A percentile compares a stretch with the other conserved stretches of the same genome.
Conservation (phyloP, 2,888 invertebrate genomes). For the Agapostemon virescens region DNA sequence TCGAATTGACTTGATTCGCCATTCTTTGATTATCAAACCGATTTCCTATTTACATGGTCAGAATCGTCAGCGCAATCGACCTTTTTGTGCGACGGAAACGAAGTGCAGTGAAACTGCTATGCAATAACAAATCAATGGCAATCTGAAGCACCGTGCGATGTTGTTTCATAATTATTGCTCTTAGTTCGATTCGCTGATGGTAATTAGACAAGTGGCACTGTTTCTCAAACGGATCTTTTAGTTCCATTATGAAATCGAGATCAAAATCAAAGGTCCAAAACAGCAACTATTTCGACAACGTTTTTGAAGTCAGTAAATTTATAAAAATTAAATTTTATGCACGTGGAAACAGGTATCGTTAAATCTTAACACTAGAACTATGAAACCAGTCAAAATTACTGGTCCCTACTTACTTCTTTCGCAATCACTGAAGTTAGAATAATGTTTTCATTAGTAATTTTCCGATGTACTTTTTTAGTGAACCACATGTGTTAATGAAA, state of each 20-base stretch:
- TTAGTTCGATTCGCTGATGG: constrained; percentile 12
- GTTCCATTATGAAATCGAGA: constrained; percentile 1
- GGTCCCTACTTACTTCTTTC: no score
- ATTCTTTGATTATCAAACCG: background rate
- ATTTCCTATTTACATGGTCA: background rate
- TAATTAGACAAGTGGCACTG: constrained; percentile 48
- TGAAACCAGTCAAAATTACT: no score
- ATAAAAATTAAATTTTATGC: no score
- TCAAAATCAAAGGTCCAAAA: constrained; percentile 27
- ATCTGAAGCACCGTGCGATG: background rate
- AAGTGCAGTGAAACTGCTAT: background rate
- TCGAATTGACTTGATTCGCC: constrained; percentile 29
- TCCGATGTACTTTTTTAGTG: no score
- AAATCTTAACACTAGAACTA: no score
- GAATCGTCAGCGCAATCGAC: background rate
- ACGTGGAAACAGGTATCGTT: no score
- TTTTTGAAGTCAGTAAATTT: no score
- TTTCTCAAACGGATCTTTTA: constrained; percentile 28
- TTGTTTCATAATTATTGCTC: background rate
- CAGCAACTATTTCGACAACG: no score
- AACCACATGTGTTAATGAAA: no score
- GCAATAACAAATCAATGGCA: background rate
- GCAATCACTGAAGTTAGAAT: no score
- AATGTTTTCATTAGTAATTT: no score
- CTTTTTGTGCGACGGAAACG: background rate